These are phyloP conservation scores for Linnaemya vulpina DNA, from an alignment of 2,888 invertebrate species.

Conservation along the genomic window DNA sequence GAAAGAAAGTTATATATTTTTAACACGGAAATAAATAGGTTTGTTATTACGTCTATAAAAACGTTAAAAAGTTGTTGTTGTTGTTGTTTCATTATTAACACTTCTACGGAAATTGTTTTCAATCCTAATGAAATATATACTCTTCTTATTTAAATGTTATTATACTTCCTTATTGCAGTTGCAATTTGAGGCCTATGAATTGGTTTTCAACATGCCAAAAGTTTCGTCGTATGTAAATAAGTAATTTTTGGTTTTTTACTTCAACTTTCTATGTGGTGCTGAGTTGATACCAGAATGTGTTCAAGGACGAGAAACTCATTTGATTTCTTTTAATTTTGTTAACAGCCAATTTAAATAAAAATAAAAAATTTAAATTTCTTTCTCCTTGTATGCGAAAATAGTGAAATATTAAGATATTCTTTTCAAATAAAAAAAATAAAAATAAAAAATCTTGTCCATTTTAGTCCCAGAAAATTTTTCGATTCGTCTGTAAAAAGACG, in stretches of 20 bases:
- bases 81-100: slow-evolving; percentile 36
- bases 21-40: slow-evolving; percentile 27
- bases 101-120: slow-evolving; percentile 34
- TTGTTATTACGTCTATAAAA: slow-evolving; percentile 5
- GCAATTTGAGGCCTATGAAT: slow-evolving; percentile 37
- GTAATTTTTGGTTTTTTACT: background rate
- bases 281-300: too few relatives aligned
- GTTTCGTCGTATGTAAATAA: background rate
- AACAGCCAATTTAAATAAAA: too few relatives aligned
- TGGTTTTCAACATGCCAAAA: slow-evolving; percentile 57
- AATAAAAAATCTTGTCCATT: too few relatives aligned
- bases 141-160: background rate
- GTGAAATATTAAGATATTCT: too few relatives aligned
- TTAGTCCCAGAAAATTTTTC: too few relatives aligned
- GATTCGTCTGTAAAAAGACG: too few relatives aligned
- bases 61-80: slow-evolving; percentile 23
- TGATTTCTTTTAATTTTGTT: too few relatives aligned
- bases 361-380: too few relatives aligned
- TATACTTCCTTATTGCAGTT: background rate
- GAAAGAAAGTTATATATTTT: slow-evolving; percentile 33
- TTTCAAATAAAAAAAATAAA: too few relatives aligned
- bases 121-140: slow-evolving; percentile 45
- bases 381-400: too few relatives aligned
- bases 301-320: too few relatives aligned
- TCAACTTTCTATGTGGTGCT: too few relatives aligned